A percentile compares a stretch with the other conserved stretches of the same genome.
Conservation (phyloP, 2,797 vertebrate genomes). For the Lacerta agilis region DNA sequence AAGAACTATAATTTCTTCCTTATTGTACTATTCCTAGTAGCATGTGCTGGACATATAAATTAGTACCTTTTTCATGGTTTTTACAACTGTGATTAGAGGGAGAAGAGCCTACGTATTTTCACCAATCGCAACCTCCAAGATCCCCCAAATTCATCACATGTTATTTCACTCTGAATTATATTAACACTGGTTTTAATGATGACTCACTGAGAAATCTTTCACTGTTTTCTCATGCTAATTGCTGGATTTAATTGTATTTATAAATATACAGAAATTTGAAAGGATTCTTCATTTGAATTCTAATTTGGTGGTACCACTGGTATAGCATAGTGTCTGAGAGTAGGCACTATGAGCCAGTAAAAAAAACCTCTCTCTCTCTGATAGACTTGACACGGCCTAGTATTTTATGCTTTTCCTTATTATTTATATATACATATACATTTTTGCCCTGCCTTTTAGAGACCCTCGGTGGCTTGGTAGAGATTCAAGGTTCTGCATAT, state of each 20-base stretch:
- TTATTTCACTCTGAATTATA: background rate
- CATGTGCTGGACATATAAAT: constrained; percentile 11
- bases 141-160: background rate
- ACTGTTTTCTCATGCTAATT: constrained; percentile 50
- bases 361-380: background rate
- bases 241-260: constrained; percentile 19
- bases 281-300: constrained; percentile 27
- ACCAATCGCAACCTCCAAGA: background rate
- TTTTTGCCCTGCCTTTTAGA: background rate
- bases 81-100: constrained; percentile 12
- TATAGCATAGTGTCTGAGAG: background rate
- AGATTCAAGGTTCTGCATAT: background rate
- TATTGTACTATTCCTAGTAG: constrained; percentile 10
- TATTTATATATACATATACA: background rate
- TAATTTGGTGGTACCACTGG: background rate
- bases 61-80: background rate
- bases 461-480: background rate
- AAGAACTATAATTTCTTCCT: constrained; percentile 9
- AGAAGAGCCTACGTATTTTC: background rate
- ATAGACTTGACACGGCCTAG: background rate
- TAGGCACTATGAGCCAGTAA: background rate
- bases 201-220: background rate
- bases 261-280: background rate
- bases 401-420: background rate
- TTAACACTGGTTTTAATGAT: background rate